Base-by-base conservation (phyloP, 2,113 vertebrate genomes). In the Ornithorhynchus anatinus region DNA sequence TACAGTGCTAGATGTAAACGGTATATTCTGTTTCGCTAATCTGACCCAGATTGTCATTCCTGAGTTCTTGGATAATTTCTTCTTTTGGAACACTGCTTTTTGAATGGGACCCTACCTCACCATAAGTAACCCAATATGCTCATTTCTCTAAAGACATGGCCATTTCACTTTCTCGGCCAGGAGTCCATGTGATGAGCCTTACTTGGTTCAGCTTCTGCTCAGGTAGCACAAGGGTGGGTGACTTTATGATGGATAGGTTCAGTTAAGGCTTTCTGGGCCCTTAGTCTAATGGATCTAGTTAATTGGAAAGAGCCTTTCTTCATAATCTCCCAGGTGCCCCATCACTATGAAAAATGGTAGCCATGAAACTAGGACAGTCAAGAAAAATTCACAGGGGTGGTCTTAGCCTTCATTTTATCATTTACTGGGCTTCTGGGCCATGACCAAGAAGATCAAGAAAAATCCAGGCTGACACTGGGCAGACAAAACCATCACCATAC, bases 381-480 rank as follows among this genome's bases (percentile, higher is more conserved):
- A 22, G 69, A 20, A 72, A 51, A 69, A 70, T 80, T 75, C 25
- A 47, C 27, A 75, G 39, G 45, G 37, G 59, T 84, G 25, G 39
- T 43, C 63, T 63, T 82, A 23, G 23, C 36, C 37, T 83, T 84
- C 39, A 48, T 84, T 84, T 89, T 77, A 53, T 12, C 51, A 23
- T 69, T 80, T 83, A 72, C n/a, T 59, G 1, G 8, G 70, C 10
- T 17, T 38, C 6, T 63, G 43, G 40, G 53, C 53, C 35, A 42
- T 75, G 56, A 53, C 16, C 72, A 22, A 17, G 37, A 17, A 43
- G 12, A 31, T n/a, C 68, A 20, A 83, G 2, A 4, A 16, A 5
- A 19, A 22, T 7, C 16, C 66, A 65, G 8, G 50, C 62, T 25
- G 10, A 39, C 59, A 43, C 9, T 58, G 19, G 29, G 42, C 6